Percentiles rank a stretch among this genome's conserved stretches.
These are phyloP conservation scores for Leucophenga varia DNA, from an alignment of 1,140 invertebrate genomes.

Conservation along the genomic window DNA sequence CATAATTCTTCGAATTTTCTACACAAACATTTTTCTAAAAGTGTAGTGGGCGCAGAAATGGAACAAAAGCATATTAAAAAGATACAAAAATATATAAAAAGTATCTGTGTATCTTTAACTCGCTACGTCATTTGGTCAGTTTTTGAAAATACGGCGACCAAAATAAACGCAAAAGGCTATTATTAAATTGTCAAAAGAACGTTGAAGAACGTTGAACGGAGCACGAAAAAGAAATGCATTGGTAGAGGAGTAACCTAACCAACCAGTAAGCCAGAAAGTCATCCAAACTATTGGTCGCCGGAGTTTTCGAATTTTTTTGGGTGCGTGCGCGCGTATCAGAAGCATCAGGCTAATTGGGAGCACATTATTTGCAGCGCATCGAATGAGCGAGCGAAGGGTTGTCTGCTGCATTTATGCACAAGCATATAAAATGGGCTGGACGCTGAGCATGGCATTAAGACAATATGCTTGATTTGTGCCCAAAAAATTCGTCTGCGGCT, in stretches of 20 bases:
- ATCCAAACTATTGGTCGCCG: too few relatives aligned
- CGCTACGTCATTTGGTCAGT: slow-evolving; percentile 47
- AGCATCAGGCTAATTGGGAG: slow-evolving; percentile 53
- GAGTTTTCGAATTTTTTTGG: too few relatives aligned
- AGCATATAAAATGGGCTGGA: slow-evolving; percentile 20
- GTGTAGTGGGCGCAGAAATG: slow-evolving; percentile 36
- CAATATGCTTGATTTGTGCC: slow-evolving; percentile 29
- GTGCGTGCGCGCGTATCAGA: slow-evolving; percentile 45
- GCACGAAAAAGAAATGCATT: slow-evolving; percentile 7
- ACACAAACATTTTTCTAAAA: too few relatives aligned
- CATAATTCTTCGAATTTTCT: slow-evolving; percentile 25
- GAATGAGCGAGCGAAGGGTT: slow-evolving; percentile 8
- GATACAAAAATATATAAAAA: slow-evolving; percentile 1
- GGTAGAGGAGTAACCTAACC: too few relatives aligned
- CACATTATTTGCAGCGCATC: slow-evolving; percentile 25
- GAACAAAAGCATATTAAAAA: too few relatives aligned
- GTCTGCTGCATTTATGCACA: too few relatives aligned
- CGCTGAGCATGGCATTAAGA: slow-evolving; percentile 43
- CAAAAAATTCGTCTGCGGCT: not conserved
- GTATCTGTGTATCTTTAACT: slow-evolving; percentile 22
- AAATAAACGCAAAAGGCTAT: slow-evolving; percentile 31
- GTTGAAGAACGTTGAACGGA: slow-evolving; percentile 31
- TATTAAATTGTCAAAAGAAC: slow-evolving; percentile 55
- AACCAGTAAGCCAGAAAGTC: too few relatives aligned
- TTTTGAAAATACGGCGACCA: not conserved